Evolutionary conservation across 1,140 invertebrate species (phyloP).

Genomic region (Elymnias hypermnestra): DNA sequence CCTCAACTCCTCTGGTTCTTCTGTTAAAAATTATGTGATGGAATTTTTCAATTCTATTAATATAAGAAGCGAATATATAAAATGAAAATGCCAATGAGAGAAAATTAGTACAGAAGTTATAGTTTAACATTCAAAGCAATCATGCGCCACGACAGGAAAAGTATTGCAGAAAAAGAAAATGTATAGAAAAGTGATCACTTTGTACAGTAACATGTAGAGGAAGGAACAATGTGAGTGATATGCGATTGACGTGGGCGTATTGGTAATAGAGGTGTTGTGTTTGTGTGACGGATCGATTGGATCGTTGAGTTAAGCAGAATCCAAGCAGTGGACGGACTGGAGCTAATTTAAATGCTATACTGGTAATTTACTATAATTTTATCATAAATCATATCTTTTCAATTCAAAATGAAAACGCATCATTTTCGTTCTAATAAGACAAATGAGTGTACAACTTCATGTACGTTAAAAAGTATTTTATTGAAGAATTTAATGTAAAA

Average conservation of each 20-base stretch:
- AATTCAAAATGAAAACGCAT: no score
- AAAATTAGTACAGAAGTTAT: conserved; percentile 3
- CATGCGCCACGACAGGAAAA: conserved; percentile 12
- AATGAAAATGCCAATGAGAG: conserved; percentile 14
- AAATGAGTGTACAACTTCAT: no score
- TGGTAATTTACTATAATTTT: no score
- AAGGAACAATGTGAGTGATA: conserved; percentile 9
- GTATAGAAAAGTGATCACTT: conserved; percentile 1
- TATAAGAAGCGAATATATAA: conserved; percentile 10
- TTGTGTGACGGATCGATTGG: conserved; percentile 13
- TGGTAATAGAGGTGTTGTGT: conserved; percentile 22
- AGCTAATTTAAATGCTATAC: no score
- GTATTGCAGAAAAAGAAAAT: conserved; percentile 2
- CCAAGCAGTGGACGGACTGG: conserved; percentile 27
- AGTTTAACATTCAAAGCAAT: conserved; percentile 9
- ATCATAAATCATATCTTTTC: no score
- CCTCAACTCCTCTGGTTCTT: conserved; percentile 12
- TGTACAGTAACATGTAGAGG: conserved; percentile 13
- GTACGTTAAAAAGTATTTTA: no score
- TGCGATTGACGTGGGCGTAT: conserved; percentile 15
- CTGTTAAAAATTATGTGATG: conserved; percentile 14
- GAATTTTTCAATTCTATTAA: conserved; percentile 12
- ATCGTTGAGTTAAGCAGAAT: conserved; percentile 22
- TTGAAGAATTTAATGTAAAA: no score
- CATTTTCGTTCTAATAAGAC: no score